Conservation (phyloP, 2,797 vertebrate species). For the Pygocentrus nattereri region DNA sequence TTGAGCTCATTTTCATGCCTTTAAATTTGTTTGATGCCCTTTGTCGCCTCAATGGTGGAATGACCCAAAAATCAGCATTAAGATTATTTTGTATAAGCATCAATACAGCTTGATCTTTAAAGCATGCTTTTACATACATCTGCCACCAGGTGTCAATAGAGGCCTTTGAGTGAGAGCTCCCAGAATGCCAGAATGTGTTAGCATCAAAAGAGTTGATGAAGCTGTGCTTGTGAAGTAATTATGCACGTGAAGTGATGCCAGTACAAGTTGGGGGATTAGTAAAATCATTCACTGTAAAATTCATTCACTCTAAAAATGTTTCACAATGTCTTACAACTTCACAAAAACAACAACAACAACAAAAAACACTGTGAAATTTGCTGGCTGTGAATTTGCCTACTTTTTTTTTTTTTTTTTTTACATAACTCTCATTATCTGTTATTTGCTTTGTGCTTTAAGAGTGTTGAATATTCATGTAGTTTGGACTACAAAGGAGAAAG, state of each 20-base stretch:
- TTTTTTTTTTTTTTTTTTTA: background rate
- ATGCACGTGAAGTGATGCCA: background rate
- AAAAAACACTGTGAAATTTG: background rate
- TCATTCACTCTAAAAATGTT: background rate
- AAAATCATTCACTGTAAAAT: too few species aligned
- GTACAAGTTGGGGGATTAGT: background rate
- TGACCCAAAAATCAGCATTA: background rate
- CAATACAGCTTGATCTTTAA: background rate
- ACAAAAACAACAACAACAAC: background rate
- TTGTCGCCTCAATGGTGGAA: too few species aligned
- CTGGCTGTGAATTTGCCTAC: background rate
- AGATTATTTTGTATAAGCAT: background rate
- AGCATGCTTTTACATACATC: background rate
- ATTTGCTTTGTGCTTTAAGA: background rate
- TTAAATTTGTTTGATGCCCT: too few species aligned
- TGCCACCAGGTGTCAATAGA: conserved; percentile 77
- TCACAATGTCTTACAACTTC: background rate
- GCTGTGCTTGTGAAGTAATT: background rate
- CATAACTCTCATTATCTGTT: background rate
- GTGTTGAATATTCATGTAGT: background rate
- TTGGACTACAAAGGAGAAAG: background rate
- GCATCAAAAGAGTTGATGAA: background rate
- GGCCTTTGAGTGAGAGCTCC: conserved; percentile 48
- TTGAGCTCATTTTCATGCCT: too few species aligned
- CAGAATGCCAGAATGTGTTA: background rate